Evolutionary conservation across 2,888 invertebrate genomes (phyloP), one percentile per base, ranked within the genome.

Genomic region (Oligia fasciuncula): DNA sequence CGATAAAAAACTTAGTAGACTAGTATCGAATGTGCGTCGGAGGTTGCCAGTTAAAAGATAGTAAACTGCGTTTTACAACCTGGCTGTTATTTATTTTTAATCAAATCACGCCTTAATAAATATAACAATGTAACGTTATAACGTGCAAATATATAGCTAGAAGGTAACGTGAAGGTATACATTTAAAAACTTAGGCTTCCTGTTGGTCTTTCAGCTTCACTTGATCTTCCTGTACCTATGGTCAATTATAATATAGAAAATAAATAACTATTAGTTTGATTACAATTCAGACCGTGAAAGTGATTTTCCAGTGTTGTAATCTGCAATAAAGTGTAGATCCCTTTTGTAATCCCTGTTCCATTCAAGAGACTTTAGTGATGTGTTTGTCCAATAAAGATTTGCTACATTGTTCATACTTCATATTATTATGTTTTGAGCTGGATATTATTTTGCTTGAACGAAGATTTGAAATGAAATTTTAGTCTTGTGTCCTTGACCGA

Each of bases 61-160:
- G 95, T 96, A 95, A 96, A 96, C 94, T 95, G 93, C 92, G 83
- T 94, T 96, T 96, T 96, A 96, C 92, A 91, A 90, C 93, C 90
- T 80, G 80, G 81, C 81, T 92, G 91, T 93, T 93, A 91, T 93
- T 94, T 94, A 93, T 94, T 95, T 94, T 93, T 92, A 93, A 93
- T 93, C 93, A 93, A 92, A 93, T 92, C 91, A 91, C 89, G 86
- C 85, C 82, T 86, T 89, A 87, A 91, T 92, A 91, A 90, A 85
- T 90, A 73, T 86, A 90, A 94, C 93, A 92, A 91, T 92, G 93
- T 92, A 89, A 86, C 84, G 79, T 82, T 85, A 71, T 86, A 79
- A 69, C 49, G 29, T 76, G 63, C 40, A 62, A 77, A 87, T 35
- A 63, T 70, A 65, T 40, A 65, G 23, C 40, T 65, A 40, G 40